Percentiles rank a stretch among this genome's conserved stretches.
These are phyloP conservation scores for Apocrypta bakeri DNA, from an alignment of 1,140 invertebrate species.

Conservation along the genomic window DNA sequence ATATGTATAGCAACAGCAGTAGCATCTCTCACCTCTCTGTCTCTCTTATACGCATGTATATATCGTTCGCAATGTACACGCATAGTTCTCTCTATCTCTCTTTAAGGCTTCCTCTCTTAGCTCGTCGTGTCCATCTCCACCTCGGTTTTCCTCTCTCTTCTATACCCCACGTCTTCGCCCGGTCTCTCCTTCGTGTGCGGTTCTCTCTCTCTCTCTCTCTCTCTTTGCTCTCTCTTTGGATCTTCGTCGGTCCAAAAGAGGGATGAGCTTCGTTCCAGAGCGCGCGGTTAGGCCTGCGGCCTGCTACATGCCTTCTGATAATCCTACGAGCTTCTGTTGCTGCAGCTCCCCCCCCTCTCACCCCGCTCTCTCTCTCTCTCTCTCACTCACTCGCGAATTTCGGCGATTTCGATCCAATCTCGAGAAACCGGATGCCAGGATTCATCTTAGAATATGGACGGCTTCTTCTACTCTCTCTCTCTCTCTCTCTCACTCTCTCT, in stretches of 20 bases:
- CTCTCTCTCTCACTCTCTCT: background rate
- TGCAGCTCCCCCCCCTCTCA: background rate
- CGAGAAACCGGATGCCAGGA: constrained; percentile 48
- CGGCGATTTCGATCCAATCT: constrained; percentile 55
- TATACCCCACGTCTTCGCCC: background rate
- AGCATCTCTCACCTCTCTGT: background rate
- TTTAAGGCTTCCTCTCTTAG: constrained; percentile 40
- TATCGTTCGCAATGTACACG: background rate
- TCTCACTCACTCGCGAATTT: constrained; percentile 54
- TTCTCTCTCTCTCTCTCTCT: no score
- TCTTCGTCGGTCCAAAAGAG: constrained; percentile 1
- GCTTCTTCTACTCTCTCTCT: background rate
- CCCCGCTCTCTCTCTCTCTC: no score
- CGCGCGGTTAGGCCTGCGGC: constrained; percentile 63
- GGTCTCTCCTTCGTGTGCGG: background rate
- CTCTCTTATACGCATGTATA: background rate
- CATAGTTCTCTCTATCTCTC: constrained; percentile 45
- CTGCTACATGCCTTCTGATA: constrained; percentile 66
- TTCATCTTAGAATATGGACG: constrained; percentile 34
- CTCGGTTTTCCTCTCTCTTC: background rate
- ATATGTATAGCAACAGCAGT: background rate
- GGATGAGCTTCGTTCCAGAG: background rate
- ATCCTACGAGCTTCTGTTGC: constrained; percentile 53
- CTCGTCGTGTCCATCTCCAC: constrained; percentile 33
- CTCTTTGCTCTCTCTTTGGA: background rate